Percentiles rank a stretch among this genome's conserved stretches.
phyloP scores from a whole-genome alignment of 2,113 vertebrate species.

The Chlamydotis undulata region DNA sequence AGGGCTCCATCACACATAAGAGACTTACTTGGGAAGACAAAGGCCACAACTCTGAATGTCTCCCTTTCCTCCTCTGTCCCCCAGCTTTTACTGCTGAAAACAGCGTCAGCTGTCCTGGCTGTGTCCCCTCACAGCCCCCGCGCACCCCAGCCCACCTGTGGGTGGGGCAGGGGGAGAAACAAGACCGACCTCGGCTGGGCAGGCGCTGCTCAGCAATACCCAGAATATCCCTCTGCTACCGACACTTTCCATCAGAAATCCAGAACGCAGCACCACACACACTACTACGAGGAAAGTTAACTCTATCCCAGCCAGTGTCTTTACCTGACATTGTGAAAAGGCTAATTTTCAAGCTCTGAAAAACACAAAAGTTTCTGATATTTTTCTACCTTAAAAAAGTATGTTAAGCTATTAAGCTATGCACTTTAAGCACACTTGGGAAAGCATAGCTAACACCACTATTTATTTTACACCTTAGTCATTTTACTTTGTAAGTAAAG shows the following conservation, averaged over 20 bases:
- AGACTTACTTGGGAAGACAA: neutral
- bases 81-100: neutral
- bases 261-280: neutral
- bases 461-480: neutral
- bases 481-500: rapidly evolving
- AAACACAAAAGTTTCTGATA: neutral
- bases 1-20: rapidly evolving
- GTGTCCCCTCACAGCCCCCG: neutral
- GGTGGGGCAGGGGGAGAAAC: rapidly evolving
- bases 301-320: no score
- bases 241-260: neutral
- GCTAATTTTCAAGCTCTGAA: neutral
- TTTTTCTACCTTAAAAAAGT: no score
- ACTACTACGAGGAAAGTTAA: no score
- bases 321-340: neutral
- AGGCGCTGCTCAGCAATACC: neutral
- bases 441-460: rapidly evolving
- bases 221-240: rapidly evolving
- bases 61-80: neutral
- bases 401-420: neutral
- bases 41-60: rapidly evolving
- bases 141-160: no score
- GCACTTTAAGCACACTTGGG: neutral
- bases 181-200: neutral
- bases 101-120: neutral